These are phyloP conservation scores for Sclerurus mexicanus DNA, from an alignment of 2,113 vertebrate species.

Conservation along the genomic window DNA sequence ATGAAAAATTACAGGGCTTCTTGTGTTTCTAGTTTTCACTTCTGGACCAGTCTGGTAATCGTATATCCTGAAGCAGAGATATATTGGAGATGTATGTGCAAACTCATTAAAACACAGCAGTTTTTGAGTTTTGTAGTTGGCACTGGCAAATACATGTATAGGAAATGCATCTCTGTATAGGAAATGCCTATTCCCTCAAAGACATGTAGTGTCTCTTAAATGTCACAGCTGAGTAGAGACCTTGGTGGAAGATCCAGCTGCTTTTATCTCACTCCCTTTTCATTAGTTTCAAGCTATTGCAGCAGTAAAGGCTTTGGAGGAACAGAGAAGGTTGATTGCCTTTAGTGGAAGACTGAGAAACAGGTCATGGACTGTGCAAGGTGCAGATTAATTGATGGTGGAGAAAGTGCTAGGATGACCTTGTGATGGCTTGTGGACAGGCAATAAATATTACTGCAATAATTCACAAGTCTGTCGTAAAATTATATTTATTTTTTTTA, in stretches of 20 bases:
- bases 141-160: neutral
- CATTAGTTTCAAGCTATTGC: neutral
- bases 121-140: neutral
- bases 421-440: neutral
- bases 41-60: neutral
- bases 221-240: neutral
- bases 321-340: neutral
- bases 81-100: neutral
- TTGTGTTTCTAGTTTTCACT: neutral
- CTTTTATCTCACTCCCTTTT: neutral
- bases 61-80: neutral
- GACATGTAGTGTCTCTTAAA: neutral
- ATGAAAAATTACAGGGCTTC: neutral
- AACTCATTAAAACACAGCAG: neutral
- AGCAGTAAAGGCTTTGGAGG: neutral
- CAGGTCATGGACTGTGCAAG: neutral
- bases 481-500: neutral
- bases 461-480: neutral
- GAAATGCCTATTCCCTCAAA: neutral
- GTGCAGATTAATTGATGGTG: neutral
- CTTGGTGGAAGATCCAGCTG: neutral
- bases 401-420: neutral
- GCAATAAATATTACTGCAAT: neutral
- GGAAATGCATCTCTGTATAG: neutral
- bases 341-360: neutral